Percentiles rank a stretch among this genome's conserved stretches.
Evolutionary conservation across 2,113 vertebrate species (phyloP).

Genomic region (Catharus minimus): DNA sequence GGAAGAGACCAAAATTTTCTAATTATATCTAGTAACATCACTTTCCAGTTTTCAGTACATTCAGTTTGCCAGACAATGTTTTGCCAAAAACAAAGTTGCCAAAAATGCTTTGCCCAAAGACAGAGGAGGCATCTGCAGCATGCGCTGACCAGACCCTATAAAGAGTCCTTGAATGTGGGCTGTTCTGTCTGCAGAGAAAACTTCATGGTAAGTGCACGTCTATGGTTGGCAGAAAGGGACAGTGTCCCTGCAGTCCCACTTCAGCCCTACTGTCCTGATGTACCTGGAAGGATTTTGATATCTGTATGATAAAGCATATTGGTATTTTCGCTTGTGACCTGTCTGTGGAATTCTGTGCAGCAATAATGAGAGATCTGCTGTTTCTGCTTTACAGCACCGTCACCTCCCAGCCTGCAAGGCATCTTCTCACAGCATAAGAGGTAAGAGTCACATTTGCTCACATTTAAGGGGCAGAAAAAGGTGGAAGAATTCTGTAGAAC

Average conservation of each 20-base stretch:
- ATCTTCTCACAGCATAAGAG: constrained; percentile 49
- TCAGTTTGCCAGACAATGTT: constrained; percentile 76
- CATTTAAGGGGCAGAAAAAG: background rate
- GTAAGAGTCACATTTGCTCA: constrained; percentile 62
- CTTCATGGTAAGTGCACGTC: constrained; percentile 37
- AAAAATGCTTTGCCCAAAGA: constrained; percentile 68
- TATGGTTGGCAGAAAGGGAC: background rate
- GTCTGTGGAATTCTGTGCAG: background rate
- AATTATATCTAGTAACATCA: constrained; percentile 64
- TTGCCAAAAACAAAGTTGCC: constrained; percentile 71
- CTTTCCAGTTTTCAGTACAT: constrained; percentile 32
- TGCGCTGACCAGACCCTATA: constrained; percentile 46
- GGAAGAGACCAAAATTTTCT: constrained; percentile 51
- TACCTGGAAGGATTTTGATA: background rate
- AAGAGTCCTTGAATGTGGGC: background rate
- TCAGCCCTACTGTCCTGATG: background rate
- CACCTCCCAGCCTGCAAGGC: constrained; percentile 35
- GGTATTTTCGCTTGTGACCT: background rate
- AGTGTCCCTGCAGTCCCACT: background rate
- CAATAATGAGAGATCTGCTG: background rate
- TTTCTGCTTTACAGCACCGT: constrained; percentile 17
- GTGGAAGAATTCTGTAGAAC: background rate
- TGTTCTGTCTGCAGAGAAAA: background rate
- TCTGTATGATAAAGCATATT: background rate
- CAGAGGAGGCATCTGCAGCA: constrained; percentile 59